Evolutionary conservation across 2,113 vertebrate genomes (phyloP), one percentile per base, ranked within the genome.

Genomic region (Cinclus cinclus): DNA sequence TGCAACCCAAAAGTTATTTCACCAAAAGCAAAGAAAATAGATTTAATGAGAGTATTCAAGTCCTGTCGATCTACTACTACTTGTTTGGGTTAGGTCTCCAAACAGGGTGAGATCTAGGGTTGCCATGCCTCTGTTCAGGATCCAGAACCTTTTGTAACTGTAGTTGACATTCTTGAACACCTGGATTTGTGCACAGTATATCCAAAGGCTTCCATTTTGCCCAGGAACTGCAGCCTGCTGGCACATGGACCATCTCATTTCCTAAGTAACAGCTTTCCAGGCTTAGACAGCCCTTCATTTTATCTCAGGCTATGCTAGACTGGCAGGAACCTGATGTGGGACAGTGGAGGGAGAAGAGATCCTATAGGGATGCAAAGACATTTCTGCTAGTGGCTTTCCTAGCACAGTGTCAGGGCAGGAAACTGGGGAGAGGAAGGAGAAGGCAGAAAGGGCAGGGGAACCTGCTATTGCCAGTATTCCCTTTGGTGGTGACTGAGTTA

Each of bases 391-490:
- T 4, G 16, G 11, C 23, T 84, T 71, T 87, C 31, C 46, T 17
- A 80, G 23, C 4, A 47, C 12, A 69, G 39, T 19, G 35, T 33
- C 37, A 64, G 17, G 41, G n/a, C 44, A 78, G 56, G 37, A 58
- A 65, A 65, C 13, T 0, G 0, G 11, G 27, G 8, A 1, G 2
- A 8, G 20, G 8, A 65, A 68, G 30, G 28, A 83, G 41, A 52
- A 89, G 59, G 33, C 4, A 7, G 52, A 53, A 74, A 24, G 30
- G 19, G 27, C 6, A 56, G 1, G 0, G 5, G 3, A 79, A 20
- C 41, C 33, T 67, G 35, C 4, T 71, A 84, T 87, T 87, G 44
- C 31, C 7, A 7, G n/a, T 15, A 33, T 52, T 84, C 8, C 50
- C 41, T 83, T 71, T 1, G 0, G 21, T 17, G 47, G 35, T 19